phyloP scores from a whole-genome alignment of 2,113 vertebrate species.

The Pseudorasbora parva region DNA sequence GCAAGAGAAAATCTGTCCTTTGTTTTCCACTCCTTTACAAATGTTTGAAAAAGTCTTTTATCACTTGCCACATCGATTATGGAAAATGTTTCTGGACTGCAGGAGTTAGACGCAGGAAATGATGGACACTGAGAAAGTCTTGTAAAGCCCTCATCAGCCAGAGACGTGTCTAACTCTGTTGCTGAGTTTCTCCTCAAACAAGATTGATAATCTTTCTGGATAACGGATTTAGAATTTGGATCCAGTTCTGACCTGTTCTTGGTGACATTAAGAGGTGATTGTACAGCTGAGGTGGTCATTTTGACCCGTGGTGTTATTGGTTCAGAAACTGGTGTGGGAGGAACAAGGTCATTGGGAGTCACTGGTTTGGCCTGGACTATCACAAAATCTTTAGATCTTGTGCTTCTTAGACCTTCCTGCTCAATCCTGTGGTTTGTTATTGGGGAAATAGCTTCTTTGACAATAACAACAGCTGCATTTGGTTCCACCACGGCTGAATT shows the following conservation, averaged over 20 bases:
- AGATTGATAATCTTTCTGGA: neutral
- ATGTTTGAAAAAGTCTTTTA: constrained; percentile 86
- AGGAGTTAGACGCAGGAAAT: constrained; percentile 62
- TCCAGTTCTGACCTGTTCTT: neutral
- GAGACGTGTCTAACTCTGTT: constrained; percentile 54
- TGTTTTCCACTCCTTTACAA: constrained; percentile 87
- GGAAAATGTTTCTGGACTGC: constrained; percentile 79
- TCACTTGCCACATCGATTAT: constrained; percentile 94
- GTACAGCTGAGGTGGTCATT: constrained; percentile 71
- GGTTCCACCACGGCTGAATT: constrained; percentile 11
- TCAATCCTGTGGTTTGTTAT: neutral
- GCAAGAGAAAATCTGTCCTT: constrained; percentile 85
- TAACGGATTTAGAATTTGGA: neutral
- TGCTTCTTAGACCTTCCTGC: neutral
- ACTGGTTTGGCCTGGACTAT: constrained; percentile 59
- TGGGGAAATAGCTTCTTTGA: neutral
- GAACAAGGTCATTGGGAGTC: constrained; percentile 72
- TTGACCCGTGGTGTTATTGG: constrained; percentile 74
- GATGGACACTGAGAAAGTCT: constrained; percentile 81
- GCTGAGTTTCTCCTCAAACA: constrained; percentile 26
- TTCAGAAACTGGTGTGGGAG: constrained; percentile 78
- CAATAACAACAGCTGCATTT: neutral
- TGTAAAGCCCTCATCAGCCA: constrained; percentile 72
- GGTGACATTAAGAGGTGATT: constrained; percentile 55
- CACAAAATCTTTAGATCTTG: neutral